These are phyloP conservation scores for Fratercula arctica DNA, from an alignment of 2,797 vertebrate genomes.

Conservation along the genomic window DNA sequence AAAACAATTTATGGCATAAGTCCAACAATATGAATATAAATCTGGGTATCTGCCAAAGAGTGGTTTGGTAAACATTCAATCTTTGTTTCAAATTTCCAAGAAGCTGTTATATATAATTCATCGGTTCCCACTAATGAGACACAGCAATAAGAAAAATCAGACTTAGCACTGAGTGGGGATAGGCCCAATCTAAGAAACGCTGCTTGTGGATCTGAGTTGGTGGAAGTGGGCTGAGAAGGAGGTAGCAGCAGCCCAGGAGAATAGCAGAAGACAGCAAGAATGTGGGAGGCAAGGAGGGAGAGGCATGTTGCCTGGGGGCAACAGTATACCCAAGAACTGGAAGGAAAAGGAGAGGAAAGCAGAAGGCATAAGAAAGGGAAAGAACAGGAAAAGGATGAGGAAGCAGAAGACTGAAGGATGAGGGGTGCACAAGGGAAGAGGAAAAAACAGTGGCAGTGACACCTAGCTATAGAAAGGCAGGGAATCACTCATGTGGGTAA, in stretches of 20 bases:
- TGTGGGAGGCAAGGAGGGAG: neutral
- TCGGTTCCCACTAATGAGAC: neutral
- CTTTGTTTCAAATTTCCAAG: conserved; percentile 37
- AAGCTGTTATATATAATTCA: conserved; percentile 22
- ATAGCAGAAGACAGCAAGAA: neutral
- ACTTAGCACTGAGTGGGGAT: neutral
- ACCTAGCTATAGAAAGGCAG: neutral
- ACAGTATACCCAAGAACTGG: neutral
- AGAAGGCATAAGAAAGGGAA: neutral
- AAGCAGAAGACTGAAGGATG: neutral
- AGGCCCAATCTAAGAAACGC: neutral
- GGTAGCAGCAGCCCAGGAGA: neutral
- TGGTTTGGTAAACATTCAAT: conserved; percentile 18
- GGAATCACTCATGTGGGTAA: neutral
- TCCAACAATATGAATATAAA: neutral
- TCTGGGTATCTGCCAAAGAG: neutral
- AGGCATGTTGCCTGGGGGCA: neutral
- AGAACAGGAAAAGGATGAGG: neutral
- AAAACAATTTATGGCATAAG: neutral
- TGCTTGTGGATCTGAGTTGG: neutral
- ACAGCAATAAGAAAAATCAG: neutral
- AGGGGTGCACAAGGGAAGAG: neutral
- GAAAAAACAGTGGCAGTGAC: neutral
- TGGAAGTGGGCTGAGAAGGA: neutral
- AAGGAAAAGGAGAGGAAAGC: neutral